phyloP scores from a whole-genome alignment of 2,797 vertebrate genomes.

The Squalus acanthias region DNA sequence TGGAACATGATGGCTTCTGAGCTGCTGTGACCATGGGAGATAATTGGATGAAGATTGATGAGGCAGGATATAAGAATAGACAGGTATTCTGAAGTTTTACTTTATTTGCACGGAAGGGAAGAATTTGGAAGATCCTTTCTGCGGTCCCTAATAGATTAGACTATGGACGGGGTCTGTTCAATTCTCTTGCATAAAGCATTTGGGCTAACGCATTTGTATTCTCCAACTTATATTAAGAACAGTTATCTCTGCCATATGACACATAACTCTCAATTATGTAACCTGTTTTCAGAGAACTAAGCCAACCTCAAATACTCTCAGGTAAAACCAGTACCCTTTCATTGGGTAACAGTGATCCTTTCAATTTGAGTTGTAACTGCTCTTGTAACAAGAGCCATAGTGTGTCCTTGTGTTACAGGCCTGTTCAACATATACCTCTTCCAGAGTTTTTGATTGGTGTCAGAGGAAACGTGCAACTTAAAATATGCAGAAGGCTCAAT shows the following conservation, averaged over 20 bases:
- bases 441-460: neutral
- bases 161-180: too few relatives aligned
- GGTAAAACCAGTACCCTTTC: neutral
- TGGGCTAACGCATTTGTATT: neutral
- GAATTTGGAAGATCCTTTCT: neutral
- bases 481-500: neutral
- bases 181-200: neutral
- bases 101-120: neutral
- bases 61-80: neutral
- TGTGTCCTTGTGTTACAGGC: neutral
- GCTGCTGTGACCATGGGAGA: neutral
- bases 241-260: neutral
- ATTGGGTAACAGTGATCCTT: neutral
- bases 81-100: neutral
- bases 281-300: neutral
- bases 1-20: neutral
- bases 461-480: neutral
- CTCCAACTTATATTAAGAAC: neutral
- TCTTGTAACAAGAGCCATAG: neutral
- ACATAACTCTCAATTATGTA: neutral
- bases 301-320: neutral
- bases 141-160: neutral
- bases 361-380: neutral
- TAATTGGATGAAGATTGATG: neutral
- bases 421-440: neutral